Percentiles rank a stretch among this genome's conserved stretches.
phyloP scores from a whole-genome alignment of 2,888 invertebrate genomes.

The Andrena haemorrhoa region DNA sequence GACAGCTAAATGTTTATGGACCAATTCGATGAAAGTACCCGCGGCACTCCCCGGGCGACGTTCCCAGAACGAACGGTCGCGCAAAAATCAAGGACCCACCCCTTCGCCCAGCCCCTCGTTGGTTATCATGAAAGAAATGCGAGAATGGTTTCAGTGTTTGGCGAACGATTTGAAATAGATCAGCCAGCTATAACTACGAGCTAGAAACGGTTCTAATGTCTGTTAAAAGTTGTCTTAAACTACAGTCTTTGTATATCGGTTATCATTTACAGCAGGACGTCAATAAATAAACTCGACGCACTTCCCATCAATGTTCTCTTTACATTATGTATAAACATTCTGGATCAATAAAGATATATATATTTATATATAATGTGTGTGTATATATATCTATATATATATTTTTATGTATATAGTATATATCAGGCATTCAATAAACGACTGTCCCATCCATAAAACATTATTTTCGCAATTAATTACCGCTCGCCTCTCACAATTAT shows the following conservation, averaged over 20 bases:
- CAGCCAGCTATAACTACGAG: conserved; percentile 61
- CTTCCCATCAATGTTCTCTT: conserved; percentile 57
- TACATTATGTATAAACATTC: conserved; percentile 68
- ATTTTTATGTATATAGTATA: conserved; percentile 51
- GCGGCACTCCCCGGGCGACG: neutral
- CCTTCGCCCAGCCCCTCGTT: no score
- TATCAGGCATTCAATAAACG: conserved; percentile 73
- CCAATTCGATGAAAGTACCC: conserved; percentile 2
- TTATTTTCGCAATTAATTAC: conserved; percentile 63
- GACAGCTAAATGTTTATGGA: conserved; percentile 41
- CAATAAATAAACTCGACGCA: conserved; percentile 67
- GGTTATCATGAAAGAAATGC: neutral
- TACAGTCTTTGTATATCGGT: conserved; percentile 81
- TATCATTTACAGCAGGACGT: conserved; percentile 69
- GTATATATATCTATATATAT: conserved; percentile 38
- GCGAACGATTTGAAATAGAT: conserved; percentile 67
- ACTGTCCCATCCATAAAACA: conserved; percentile 73
- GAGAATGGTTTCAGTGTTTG: conserved; percentile 7
- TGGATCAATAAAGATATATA: conserved; percentile 58
- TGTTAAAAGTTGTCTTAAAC: conserved; percentile 83
- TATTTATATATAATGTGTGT: conserved; percentile 35
- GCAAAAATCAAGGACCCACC: conserved; percentile 15
- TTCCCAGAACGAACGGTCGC: neutral
- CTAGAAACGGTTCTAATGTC: conserved; percentile 79
- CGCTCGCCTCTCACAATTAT: conserved; percentile 60